Evolutionary conservation across 1,140 invertebrate species (phyloP), one percentile per base, ranked within the genome.

Genomic region (Trypoxylus dichotomus): DNA sequence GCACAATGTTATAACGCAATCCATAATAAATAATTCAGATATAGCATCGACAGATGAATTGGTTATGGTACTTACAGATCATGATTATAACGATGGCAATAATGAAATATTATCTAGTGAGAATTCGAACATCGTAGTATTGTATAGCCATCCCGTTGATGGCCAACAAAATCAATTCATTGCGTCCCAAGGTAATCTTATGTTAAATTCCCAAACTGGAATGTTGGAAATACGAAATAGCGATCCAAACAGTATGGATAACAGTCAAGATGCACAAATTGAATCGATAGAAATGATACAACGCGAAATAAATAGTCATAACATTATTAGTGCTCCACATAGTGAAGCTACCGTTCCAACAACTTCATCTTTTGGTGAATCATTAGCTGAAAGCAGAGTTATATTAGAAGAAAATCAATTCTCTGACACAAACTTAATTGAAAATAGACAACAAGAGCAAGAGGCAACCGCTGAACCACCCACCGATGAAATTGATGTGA

Each of bases 71-170:
- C 76, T 86, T 24, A 86, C 85, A 5, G 85, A 86, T 80, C 85
- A 86, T 32, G 85, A 86, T 80, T 86, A 86, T 73, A 82, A 82
- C 25, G 84, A 86, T 75, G 84, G 81, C 58, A 81, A 81, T 41
- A 80, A 82, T 27, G 79, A 87, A 80, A 79, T 85, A 15, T 85
- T 88, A 47, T 78, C 85, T 41, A 79, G 83, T 42, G 87, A 90
- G 74, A 90, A 89, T 83, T 88, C 89, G 6, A 91, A 90, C 80
- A 90, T 90, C 82, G 89, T 91, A 25, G 89, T 90, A 37, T 87
- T 91, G n/a, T 91, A 90, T 76, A 90, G 89, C 82, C 89, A 91
- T 83, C 87, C 87, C 41, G 85, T 89, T 29, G 87, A 89, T 82
- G 87, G 87, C 68, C 85, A 87, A 82, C 86, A 86, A 80, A 89